These are phyloP conservation scores for Lochmaea crataegi DNA, from an alignment of 2,888 invertebrate genomes.

Conservation along the genomic window DNA sequence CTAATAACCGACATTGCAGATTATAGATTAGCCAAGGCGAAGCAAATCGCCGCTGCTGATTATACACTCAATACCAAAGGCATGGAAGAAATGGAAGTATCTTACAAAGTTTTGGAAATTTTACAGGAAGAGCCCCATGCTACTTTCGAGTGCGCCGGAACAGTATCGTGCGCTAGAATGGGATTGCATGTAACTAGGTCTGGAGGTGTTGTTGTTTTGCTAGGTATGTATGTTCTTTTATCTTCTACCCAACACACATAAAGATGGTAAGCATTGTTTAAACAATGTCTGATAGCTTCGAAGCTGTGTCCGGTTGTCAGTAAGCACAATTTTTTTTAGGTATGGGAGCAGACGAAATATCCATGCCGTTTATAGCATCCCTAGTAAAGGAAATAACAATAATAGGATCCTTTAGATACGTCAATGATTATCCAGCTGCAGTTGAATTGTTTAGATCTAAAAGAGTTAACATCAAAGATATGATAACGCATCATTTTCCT, in stretches of 20 bases:
- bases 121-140: conserved; percentile 76
- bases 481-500: conserved; percentile 85
- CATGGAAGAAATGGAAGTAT: conserved; percentile 69
- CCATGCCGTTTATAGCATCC: conserved; percentile 84
- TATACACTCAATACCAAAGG: conserved; percentile 72
- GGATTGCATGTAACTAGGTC: conserved; percentile 71
- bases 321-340: conserved; percentile 68
- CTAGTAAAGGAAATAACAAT: conserved; percentile 89
- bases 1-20: conserved; percentile 78
- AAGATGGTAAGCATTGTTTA: too few species aligned
- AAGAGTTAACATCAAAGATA: conserved; percentile 80
- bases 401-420: conserved; percentile 91
- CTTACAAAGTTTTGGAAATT: conserved; percentile 69
- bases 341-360: conserved; percentile 79
- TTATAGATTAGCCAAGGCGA: conserved; percentile 74
- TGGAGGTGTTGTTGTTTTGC: conserved; percentile 86
- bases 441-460: conserved; percentile 81
- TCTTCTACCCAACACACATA: too few species aligned
- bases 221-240: conserved; percentile 58
- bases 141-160: conserved; percentile 90
- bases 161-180: conserved; percentile 65
- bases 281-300: too few species aligned
- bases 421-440: conserved; percentile 85
- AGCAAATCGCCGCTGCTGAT: conserved; percentile 79
- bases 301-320: too few species aligned